Percentiles rank a stretch among this genome's conserved stretches.
phyloP scores from a whole-genome alignment of 2,888 invertebrate species.

The Dasypolia templi region DNA sequence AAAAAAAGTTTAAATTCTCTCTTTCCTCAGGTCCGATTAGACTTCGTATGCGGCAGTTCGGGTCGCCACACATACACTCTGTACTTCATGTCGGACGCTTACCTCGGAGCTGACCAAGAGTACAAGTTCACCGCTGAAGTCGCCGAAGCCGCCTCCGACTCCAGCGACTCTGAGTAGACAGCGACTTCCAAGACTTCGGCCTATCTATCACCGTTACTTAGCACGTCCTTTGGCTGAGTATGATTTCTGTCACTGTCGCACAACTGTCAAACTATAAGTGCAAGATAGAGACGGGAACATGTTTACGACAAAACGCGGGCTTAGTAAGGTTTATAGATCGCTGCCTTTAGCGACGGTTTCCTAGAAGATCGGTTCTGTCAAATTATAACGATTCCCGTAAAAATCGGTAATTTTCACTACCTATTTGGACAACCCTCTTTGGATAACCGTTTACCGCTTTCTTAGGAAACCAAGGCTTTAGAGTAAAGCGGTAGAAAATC shows the following conservation, averaged over 20 bases:
- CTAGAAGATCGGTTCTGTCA: no score
- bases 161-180: constrained; percentile 74
- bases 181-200: not conserved
- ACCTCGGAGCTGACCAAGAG: constrained; percentile 99
- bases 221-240: not conserved
- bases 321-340: not conserved
- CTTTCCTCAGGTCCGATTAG: constrained; percentile 90
- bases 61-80: constrained; percentile 97
- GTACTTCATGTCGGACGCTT: constrained; percentile 99
- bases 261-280: not conserved
- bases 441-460: not conserved
- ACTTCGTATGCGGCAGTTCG: constrained; percentile 97
- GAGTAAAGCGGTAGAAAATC: not conserved
- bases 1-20: not conserved
- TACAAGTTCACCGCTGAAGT: constrained; percentile 97
- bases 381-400: no score
- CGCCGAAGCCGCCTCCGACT: constrained; percentile 86
- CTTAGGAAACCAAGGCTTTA: not conserved
- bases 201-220: not conserved
- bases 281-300: not conserved
- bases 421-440: no score
- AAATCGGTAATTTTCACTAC: not conserved
- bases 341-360: no score
- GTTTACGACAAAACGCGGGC: not conserved
- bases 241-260: not conserved